Conservation (phyloP, 2,113 vertebrate species). For the Takifugu bimaculatus region DNA sequence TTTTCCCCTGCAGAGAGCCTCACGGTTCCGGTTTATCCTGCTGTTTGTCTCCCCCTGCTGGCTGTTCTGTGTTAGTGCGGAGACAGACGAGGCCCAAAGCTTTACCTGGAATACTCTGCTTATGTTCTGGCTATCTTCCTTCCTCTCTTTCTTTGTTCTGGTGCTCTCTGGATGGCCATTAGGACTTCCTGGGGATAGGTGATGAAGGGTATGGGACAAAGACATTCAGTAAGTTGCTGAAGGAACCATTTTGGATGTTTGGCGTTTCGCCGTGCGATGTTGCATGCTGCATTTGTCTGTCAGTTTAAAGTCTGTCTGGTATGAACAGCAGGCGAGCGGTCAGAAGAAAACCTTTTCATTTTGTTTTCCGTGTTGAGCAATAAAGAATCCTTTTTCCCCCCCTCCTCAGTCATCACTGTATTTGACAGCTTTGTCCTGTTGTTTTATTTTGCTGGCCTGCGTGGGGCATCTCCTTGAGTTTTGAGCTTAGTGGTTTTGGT, state of each 20-base stretch:
- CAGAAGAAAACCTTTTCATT: not conserved
- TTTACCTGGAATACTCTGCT: constrained; percentile 85
- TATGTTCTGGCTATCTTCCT: constrained; percentile 86
- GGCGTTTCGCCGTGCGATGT: not conserved
- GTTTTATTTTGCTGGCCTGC: too few relatives aligned
- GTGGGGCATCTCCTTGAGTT: too few relatives aligned
- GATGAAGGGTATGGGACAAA: constrained; percentile 99
- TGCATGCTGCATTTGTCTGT: constrained; percentile 37
- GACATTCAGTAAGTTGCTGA: constrained; percentile 96
- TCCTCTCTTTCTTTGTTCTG: constrained; percentile 81
- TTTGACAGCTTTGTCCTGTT: too few relatives aligned
- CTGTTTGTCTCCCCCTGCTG: constrained; percentile 41
- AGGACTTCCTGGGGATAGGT: constrained; percentile 98
- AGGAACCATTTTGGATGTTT: constrained; percentile 80
- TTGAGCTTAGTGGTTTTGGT: too few relatives aligned
- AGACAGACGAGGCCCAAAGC: constrained; percentile 69
- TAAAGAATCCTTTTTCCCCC: too few relatives aligned
- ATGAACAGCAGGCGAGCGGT: not conserved
- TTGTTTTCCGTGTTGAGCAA: not conserved
- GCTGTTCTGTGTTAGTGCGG: constrained; percentile 19
- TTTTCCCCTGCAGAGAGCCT: constrained; percentile 13
- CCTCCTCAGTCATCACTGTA: too few relatives aligned
- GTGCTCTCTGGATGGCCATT: constrained; percentile 86
- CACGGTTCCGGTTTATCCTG: not conserved
- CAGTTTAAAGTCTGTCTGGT: not conserved